These are phyloP conservation scores for Philopedon plagiatum DNA, from an alignment of 2,888 invertebrate genomes.

Conservation along the genomic window DNA sequence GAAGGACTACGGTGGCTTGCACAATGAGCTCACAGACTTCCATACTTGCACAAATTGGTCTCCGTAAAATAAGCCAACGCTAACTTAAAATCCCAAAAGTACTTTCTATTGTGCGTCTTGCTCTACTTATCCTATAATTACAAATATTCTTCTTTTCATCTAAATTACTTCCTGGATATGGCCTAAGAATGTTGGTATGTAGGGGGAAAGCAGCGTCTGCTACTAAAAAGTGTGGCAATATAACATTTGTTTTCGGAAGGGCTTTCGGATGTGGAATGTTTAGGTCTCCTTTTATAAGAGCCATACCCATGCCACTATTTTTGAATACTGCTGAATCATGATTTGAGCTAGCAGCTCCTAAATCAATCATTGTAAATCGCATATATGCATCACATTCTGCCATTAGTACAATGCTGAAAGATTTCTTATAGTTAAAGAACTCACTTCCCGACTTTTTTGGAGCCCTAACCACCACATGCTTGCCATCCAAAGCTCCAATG, in stretches of 20 bases:
- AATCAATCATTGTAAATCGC: constrained; percentile 58
- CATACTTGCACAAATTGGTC: constrained; percentile 31
- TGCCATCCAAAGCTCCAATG: too few relatives aligned
- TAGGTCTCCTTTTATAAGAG: constrained; percentile 28
- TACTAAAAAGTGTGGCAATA: too few relatives aligned
- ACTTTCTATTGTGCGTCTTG: too few relatives aligned
- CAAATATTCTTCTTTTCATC: constrained; percentile 12
- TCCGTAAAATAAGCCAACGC: constrained; percentile 43
- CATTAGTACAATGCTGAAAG: constrained; percentile 52
- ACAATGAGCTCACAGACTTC: constrained; percentile 41
- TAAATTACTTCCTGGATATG: constrained; percentile 49
- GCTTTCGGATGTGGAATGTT: too few relatives aligned
- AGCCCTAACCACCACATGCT: background rate
- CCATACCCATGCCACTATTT: constrained; percentile 27
- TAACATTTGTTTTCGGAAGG: too few relatives aligned
- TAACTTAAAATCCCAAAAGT: constrained; percentile 41
- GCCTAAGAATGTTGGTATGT: constrained; percentile 38
- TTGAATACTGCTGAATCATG: too few relatives aligned
- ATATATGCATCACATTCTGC: constrained; percentile 57
- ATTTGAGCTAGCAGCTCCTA: constrained; percentile 59
- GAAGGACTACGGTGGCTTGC: constrained; percentile 48
- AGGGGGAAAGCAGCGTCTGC: constrained; percentile 50
- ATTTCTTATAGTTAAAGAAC: constrained; percentile 61
- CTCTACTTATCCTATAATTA: constrained; percentile 17
- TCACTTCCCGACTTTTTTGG: too few relatives aligned